Conservation (phyloP, 2,888 invertebrate species). For the Polia nebulosa region DNA sequence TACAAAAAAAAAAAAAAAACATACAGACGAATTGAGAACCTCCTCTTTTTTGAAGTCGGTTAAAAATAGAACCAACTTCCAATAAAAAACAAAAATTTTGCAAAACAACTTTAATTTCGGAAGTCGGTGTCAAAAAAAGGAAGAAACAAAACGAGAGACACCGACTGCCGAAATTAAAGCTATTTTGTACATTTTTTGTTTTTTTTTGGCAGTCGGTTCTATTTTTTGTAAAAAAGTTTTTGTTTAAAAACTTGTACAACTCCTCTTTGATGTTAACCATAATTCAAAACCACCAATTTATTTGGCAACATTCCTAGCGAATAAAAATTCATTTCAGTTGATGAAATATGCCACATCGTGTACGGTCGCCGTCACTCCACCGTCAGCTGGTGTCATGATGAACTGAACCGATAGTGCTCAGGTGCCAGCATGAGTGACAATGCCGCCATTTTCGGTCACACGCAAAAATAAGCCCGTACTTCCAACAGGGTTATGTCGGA, state of each 20-base stretch:
- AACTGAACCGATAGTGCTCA: slow-evolving; percentile 36
- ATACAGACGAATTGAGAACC: too few relatives aligned
- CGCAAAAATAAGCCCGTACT: slow-evolving; percentile 21
- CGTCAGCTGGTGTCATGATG: slow-evolving; percentile 39
- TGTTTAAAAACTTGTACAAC: background rate
- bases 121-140: too few relatives aligned
- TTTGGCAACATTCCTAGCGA: background rate
- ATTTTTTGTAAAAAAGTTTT: too few relatives aligned
- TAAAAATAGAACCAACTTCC: too few relatives aligned
- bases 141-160: too few relatives aligned
- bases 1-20: too few relatives aligned
- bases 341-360: slow-evolving; percentile 37
- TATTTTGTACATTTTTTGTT: too few relatives aligned
- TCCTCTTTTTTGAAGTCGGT: too few relatives aligned
- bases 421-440: slow-evolving; percentile 28
- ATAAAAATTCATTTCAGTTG: slow-evolving; percentile 39
- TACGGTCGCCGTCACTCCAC: slow-evolving; percentile 36
- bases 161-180: too few relatives aligned
- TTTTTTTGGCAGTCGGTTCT: too few relatives aligned
- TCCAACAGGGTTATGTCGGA: slow-evolving; percentile 1
- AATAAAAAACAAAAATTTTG: too few relatives aligned
- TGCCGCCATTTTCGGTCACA: slow-evolving; percentile 32
- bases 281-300: background rate
- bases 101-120: too few relatives aligned
- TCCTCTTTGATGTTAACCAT: background rate